A percentile compares a stretch with the other conserved stretches of the same genome.
These are phyloP conservation scores for Oryctes rhinoceros DNA, from an alignment of 1,140 invertebrate genomes.

Conservation along the genomic window DNA sequence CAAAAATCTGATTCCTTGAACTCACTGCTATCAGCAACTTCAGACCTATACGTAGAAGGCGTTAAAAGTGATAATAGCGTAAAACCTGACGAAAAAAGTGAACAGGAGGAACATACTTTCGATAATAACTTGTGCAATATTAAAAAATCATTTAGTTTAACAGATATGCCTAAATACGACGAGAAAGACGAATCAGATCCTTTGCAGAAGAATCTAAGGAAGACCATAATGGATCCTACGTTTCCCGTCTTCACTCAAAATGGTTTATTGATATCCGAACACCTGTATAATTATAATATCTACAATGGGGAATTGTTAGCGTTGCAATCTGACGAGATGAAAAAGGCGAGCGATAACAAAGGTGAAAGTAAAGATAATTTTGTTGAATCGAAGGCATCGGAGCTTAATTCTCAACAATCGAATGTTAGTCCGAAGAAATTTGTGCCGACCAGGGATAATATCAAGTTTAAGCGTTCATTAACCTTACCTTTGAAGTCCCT, in stretches of 20 bases:
- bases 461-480: conserved; percentile 69
- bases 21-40: conserved; percentile 40
- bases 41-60: not conserved
- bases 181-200: not conserved
- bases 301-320: not conserved
- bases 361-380: not conserved
- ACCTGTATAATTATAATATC: conserved; percentile 35
- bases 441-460: conserved; percentile 43
- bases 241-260: conserved; percentile 79
- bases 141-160: conserved; percentile 21
- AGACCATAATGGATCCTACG: conserved; percentile 79
- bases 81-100: not conserved
- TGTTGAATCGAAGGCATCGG: not conserved
- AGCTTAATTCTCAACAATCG: not conserved
- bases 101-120: not conserved
- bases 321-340: not conserved
- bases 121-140: not conserved
- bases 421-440: not conserved
- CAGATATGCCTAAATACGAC: not conserved
- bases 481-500: conserved; percentile 77
- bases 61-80: not conserved
- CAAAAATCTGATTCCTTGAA: conserved; percentile 39
- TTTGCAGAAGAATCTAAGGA: conserved; percentile 64
- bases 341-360: not conserved
- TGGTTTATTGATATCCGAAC: conserved; percentile 74